Evolutionary conservation across 2,113 vertebrate species (phyloP), one percentile per base, ranked within the genome.

Genomic region (Gavialis gangeticus): DNA sequence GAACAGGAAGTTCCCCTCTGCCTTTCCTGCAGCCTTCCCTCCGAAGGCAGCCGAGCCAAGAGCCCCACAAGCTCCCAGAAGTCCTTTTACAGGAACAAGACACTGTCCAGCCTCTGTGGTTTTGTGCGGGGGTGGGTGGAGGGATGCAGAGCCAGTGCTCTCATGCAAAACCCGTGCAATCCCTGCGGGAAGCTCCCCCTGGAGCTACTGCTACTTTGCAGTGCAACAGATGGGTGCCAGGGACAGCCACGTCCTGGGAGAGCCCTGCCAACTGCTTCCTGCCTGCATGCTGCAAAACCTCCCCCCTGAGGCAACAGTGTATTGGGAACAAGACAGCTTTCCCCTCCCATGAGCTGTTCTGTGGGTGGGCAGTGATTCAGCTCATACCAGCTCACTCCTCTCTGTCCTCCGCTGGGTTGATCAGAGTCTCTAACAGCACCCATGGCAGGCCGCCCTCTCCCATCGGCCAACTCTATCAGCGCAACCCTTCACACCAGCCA

Each of bases 51-150:
- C 54, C 2, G 10, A 56, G 28, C 19, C 80, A 57, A 37, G 19
- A 27, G 22, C 63, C 59, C 60, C 21, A 0, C 63, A 66, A 69
- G 30, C 18, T 34, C 55, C 66, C 12, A 14, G 69, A 71, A 37
- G 24, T 59, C 56, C 30, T 56, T 59, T 13, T 0, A 22, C 54
- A 71, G 1, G 4, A 90, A 77, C 64, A 76, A 17, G 1, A 6
- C 2, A 37, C 13, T 88, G 83, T 8, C 1, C 2, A 0, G 67
- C 81, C 8, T 2, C 37, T 3, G 10, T 64, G 24, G 59, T 62
- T 58, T 30, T 0, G 13, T 2, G 34, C 4, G 3, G 56, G 54
- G 46, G 77, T 37, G 34, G 1, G 0, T 0, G 0, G 54, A 3
- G 2, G 69, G 69, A 28, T 5, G n/a, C 12, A 4, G 57, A 69